These are phyloP conservation scores for Donacobius atricapilla DNA, from an alignment of 2,113 vertebrate genomes.

Conservation along the genomic window DNA sequence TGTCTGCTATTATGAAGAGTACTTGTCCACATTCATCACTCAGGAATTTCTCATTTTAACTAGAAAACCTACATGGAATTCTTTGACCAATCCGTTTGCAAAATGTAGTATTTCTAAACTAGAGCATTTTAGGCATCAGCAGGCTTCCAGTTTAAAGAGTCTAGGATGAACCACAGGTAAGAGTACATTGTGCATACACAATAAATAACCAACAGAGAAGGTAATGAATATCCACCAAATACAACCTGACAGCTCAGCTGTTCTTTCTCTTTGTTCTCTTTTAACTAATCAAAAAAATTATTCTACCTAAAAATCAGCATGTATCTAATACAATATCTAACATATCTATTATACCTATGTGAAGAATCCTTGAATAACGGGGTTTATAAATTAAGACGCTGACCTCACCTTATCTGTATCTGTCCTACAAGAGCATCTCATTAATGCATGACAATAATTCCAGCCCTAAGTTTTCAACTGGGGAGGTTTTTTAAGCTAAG, in stretches of 20 bases:
- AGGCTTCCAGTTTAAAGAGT: neutral
- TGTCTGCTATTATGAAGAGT: neutral
- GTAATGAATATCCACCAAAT: neutral
- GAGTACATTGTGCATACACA: neutral
- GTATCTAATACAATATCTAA: neutral
- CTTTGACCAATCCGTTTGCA: accelerated
- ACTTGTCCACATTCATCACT: neutral
- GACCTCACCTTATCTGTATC: neutral
- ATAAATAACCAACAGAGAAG: neutral
- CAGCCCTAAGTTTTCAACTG: neutral
- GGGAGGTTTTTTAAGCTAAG: neutral
- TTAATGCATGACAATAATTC: neutral
- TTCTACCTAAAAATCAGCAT: neutral
- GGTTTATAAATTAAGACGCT: neutral
- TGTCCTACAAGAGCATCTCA: neutral
- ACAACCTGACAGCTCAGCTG: neutral
- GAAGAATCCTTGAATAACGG: neutral
- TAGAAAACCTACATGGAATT: neutral
- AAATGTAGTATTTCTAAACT: neutral
- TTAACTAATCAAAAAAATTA: neutral
- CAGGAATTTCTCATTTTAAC: neutral
- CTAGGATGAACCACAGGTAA: neutral
- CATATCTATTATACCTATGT: neutral
- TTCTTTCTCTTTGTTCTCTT: neutral
- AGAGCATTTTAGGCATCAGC: neutral